These are phyloP conservation scores for Philaethria dido DNA, from an alignment of 2,888 invertebrate genomes.

Conservation along the genomic window DNA sequence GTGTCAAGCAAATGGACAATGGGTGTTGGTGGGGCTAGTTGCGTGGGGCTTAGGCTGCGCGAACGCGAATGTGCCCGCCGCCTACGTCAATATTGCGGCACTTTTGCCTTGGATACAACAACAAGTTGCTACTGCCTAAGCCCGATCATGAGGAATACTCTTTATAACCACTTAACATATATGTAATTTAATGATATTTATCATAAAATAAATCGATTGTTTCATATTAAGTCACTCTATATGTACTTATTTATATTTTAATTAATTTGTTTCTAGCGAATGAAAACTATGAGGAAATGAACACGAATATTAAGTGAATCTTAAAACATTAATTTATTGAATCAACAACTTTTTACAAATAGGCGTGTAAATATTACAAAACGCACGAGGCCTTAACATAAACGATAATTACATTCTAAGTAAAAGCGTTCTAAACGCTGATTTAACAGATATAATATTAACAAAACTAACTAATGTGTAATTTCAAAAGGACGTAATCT, in stretches of 20 bases:
- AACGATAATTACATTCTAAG: conserved; percentile 59
- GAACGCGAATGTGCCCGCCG: conserved; percentile 87
- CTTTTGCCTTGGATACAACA: conserved; percentile 87
- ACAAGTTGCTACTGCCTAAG: conserved; percentile 66
- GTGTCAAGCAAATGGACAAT: conserved; percentile 83
- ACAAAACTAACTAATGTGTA: conserved; percentile 65
- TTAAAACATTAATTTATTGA: conserved; percentile 80
- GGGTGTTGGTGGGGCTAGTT: conserved; percentile 87
- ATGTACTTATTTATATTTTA: background rate
- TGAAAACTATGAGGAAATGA: conserved; percentile 16
- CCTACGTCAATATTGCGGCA: conserved; percentile 89
- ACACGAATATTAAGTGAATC: conserved; percentile 55
- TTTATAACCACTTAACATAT: background rate
- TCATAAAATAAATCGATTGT: too few relatives aligned
- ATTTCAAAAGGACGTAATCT: conserved; percentile 78
- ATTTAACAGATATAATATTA: conserved; percentile 69
- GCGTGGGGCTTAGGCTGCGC: conserved; percentile 91
- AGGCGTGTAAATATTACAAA: conserved; percentile 80
- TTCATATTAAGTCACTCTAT: background rate
- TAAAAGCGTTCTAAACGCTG: conserved; percentile 80
- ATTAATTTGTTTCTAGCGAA: background rate
- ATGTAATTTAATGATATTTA: background rate
- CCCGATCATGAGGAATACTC: background rate
- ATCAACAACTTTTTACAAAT: conserved; percentile 79
- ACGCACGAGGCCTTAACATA: conserved; percentile 74